Percentiles rank a stretch among this genome's conserved stretches.
Evolutionary conservation across 2,888 invertebrate genomes (phyloP).

Genomic region (Zelleria hepariella): DNA sequence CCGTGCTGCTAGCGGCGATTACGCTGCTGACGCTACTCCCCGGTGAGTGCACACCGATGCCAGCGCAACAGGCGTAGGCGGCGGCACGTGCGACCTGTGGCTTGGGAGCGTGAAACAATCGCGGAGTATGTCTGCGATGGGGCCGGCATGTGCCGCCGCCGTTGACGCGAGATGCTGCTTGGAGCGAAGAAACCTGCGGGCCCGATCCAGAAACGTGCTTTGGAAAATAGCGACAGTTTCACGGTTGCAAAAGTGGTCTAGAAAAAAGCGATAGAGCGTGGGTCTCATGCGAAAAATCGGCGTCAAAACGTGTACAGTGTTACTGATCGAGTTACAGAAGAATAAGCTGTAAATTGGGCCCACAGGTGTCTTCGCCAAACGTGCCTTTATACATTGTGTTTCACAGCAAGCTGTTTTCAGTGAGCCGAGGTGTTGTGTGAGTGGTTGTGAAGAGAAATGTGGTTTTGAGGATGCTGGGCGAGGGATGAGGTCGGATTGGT

Average conservation of each 20-base stretch:
- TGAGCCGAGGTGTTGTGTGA: constrained; percentile 54
- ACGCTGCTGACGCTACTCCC: constrained; percentile 63
- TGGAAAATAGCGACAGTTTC: no score
- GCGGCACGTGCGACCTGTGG: constrained; percentile 39
- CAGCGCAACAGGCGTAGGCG: constrained; percentile 11
- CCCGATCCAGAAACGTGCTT: not conserved
- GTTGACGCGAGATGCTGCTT: not conserved
- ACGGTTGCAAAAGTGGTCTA: no score
- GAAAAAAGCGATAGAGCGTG: no score
- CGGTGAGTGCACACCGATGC: constrained; percentile 44
- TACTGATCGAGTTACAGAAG: not conserved
- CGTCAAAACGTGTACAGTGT: not conserved
- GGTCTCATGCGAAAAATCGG: no score
- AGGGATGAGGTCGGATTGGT: constrained; percentile 4
- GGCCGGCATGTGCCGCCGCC: not conserved
- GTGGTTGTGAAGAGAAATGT: constrained; percentile 22
- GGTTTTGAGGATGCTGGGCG: not conserved
- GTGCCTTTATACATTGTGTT: not conserved
- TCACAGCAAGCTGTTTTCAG: not conserved
- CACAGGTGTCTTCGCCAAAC: not conserved
- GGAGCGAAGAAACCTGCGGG: not conserved
- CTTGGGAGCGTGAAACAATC: constrained; percentile 18
- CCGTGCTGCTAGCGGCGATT: constrained; percentile 62
- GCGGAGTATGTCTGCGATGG: no score
- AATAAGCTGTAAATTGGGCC: not conserved